Evolutionary conservation across 2,888 invertebrate genomes (phyloP), one percentile per base, ranked within the genome.

Genomic region (Ophion ellenae): DNA sequence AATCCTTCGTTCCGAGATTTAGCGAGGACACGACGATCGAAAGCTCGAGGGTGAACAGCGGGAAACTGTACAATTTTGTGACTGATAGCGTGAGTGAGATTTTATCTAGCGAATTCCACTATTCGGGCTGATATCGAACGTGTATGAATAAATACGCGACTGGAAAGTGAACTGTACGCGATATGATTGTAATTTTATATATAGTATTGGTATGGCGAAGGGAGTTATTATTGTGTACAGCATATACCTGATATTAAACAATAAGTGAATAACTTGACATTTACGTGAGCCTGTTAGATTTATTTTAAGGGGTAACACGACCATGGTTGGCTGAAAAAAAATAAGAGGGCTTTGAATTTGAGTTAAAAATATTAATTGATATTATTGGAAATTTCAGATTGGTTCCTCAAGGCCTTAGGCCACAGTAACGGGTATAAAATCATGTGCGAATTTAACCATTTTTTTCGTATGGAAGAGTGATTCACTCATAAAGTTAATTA

Each of bases 101-200:
- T 82, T 82, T 47, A 45, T 59, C 20, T 5, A 76, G 86, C 67
- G 84, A 84, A 81, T 84, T 86, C 88, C 84, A 84, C 87, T 86
- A 88, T 78, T 57, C 88, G 88, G 84, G 85, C 79, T 76, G 81
- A 84, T 71, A 10, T 64, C 70, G 79, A 84, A 87, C 86, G 84
- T 84, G 20, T 57, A 40, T 59, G 64, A 7, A 75, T 83, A 85
- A 84, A 28, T 80, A 53, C 87, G 87, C 84, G 85, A 89, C 87
- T 90, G 87, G 89, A 90, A 90, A 75, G 69, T 70, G 53, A 90
- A 92, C 89, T 92, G 90, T 92, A 89, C 91, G 91, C 90, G 92
- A 92, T 92, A n/a, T 91, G 93, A 93, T 91, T 93, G 93, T 93
- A 93, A 93, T 93, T 93, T 93, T 93, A 93, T 17, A 70, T 93